These are phyloP conservation scores for Zophobas atratus DNA, from an alignment of 1,140 invertebrate species.

Conservation along the genomic window DNA sequence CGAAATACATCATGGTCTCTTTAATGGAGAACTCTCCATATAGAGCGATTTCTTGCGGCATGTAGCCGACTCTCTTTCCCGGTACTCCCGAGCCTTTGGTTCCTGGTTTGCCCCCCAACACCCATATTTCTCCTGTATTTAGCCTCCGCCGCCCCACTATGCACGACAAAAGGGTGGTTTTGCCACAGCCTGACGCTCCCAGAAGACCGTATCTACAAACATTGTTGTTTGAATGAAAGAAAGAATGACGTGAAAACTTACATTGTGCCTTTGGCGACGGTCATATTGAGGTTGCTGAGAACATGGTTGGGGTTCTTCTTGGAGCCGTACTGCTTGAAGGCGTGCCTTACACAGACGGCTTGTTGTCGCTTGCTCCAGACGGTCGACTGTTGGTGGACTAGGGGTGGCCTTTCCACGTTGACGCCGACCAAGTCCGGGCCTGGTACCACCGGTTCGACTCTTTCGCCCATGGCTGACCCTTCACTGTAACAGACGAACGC, in stretches of 20 bases:
- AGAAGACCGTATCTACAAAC: slow-evolving; percentile 85
- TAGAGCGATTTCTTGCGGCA: slow-evolving; percentile 93
- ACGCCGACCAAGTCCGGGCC: slow-evolving; percentile 66
- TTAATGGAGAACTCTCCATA: slow-evolving; percentile 96
- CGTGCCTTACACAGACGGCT: slow-evolving; percentile 85
- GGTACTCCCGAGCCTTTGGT: slow-evolving; percentile 88
- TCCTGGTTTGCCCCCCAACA: slow-evolving; percentile 88
- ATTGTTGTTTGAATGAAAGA: slow-evolving; percentile 15
- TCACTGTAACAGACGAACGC: slow-evolving; percentile 61
- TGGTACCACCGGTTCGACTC: slow-evolving; percentile 61
- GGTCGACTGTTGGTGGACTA: slow-evolving; percentile 78
- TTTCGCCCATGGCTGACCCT: slow-evolving; percentile 63
- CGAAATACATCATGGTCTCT: slow-evolving; percentile 97
- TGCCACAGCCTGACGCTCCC: slow-evolving; percentile 88
- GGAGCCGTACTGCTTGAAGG: slow-evolving; percentile 89
- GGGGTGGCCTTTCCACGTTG: slow-evolving; percentile 61
- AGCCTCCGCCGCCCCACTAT: slow-evolving; percentile 87
- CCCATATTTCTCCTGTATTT: slow-evolving; percentile 88
- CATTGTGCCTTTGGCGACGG: slow-evolving; percentile 92
- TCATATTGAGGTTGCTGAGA: slow-evolving; percentile 90
- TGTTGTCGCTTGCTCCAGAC: slow-evolving; percentile 81
- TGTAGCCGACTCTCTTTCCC: slow-evolving; percentile 88
- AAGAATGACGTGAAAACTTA: slow-evolving; percentile 72
- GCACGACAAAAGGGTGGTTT: slow-evolving; percentile 90
- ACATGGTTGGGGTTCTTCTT: slow-evolving; percentile 89